Base-by-base conservation (phyloP, 2,888 invertebrate species). In the Electrophaes corylata region DNA sequence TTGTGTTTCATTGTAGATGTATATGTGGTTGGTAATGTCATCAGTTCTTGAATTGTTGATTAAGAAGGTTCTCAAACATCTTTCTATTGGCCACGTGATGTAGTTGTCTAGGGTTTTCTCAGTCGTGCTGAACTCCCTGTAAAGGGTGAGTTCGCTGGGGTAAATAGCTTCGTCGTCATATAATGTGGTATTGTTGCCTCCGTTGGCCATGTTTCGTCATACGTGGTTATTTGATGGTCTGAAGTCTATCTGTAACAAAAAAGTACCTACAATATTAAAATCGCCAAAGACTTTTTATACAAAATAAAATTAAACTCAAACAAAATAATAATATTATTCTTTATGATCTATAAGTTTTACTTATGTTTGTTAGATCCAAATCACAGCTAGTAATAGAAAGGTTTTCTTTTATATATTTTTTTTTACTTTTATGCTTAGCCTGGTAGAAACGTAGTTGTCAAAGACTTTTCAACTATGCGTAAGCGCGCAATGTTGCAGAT, bases 201-300 rank as follows among this genome's bases (percentile, higher is more conserved):
- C 79, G 80, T 69, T 84, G 72, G 73, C 90, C 90, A 90, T 90
- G 86, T 86, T 90, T 89, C 79, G 86, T 84, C 88, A 88, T 88
- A 69, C 86, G 88, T 76, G 57, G 72, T 79, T 65, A 72, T 60
- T 60, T 52, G 59, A 29, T 20, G 60, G 14, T 54, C 60, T 52
- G 53, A 59, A 48, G 40, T 31, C 29, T 68, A 79, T 73, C 89
- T 89, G 88, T 52, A 89, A 89, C 80, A 83, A 86, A 60, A 48
- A 12, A 37, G 3, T 6, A n/a, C n/a, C n/a, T n/a, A n/a, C n/a
- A n/a, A n/a, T n/a, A n/a, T n/a, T n/a, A n/a, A n/a, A n/a, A n/a
- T n/a, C n/a, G n/a, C n/a, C n/a, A n/a, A n/a, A n/a, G n/a, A n/a
- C n/a, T n/a, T n/a, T n/a, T n/a, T n/a, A n/a, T n/a, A n/a, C n/a